Evolutionary conservation across 92 coral and sea anemone species (phyloP), one percentile per base, ranked within the genome.

Genomic region (Isaurus tuberculatus): DNA sequence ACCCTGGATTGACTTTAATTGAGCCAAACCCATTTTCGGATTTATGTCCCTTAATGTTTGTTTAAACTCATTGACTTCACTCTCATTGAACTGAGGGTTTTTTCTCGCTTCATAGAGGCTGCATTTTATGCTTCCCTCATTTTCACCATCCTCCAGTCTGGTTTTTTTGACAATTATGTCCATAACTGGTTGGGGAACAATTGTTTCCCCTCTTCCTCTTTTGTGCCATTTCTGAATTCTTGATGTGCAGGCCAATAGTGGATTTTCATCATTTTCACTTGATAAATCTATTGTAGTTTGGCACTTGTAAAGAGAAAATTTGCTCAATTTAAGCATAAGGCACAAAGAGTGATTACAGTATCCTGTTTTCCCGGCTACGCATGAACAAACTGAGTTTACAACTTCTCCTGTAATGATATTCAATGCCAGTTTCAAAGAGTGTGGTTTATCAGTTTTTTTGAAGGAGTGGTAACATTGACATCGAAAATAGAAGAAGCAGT

Each of bases 281-380:
- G 46, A 28, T 27, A 90, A 49, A 43, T 86, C 88, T 70, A 5
- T 31, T 8, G 90, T 86, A 9, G 75, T 86, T 83, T 86, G 60
- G 75, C 88, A 81, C 65, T 65, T 66, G 71, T 77, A 75, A 10
- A 90, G 55, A 31, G 75, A 74, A 86, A 58, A 90, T 65, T 90
- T 90, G 73, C 93, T 83, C 16, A 80, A 32, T 85, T 86, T 86
- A 2, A 86, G 79, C 92, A 89, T 86, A 32, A 89, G 83, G 23
- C 72, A 57, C 53, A 89, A 57, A 5, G 70, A 65, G 68, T 89
- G 90, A 32, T 86, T 86, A 65, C 90, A 75, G 72, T 68, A 82
- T 19, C 90, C 90, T 43, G 75, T 57, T 53, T 79, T 81, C 53
- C 93, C 93, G 40, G 86, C 88, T 27, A 86, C 92, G 81, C 90